Percentiles rank a stretch among this genome's conserved stretches.
These are phyloP conservation scores for Psittacula cyanocephala DNA, from an alignment of 2,113 vertebrate genomes.

Conservation along the genomic window DNA sequence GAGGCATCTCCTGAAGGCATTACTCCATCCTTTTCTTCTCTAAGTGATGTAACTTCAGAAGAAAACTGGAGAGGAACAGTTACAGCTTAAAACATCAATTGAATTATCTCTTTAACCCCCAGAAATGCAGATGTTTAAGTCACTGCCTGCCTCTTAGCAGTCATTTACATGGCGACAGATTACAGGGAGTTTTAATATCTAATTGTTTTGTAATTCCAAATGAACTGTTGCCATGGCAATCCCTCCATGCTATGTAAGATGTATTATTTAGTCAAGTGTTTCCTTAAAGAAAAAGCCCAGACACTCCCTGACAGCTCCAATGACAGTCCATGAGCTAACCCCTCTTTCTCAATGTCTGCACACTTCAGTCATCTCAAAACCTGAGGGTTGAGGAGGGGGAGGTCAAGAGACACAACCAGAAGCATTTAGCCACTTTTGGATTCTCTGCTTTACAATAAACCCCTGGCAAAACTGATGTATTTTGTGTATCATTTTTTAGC, in stretches of 20 bases:
- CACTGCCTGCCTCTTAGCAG: not conserved
- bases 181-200: not conserved
- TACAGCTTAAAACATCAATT: not conserved
- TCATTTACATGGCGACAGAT: not conserved
- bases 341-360: not conserved
- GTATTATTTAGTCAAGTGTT: not conserved
- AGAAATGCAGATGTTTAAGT: not conserved
- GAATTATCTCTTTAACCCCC: not conserved
- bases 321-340: not conserved
- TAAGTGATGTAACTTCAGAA: not conserved
- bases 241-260: not conserved
- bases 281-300: not conserved
- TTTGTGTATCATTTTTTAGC: not conserved
- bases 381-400: too few relatives aligned
- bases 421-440: not conserved
- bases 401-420: not conserved
- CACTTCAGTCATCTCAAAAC: fast-evolving
- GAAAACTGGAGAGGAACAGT: not conserved
- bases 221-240: constrained; percentile 45
- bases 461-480: fast-evolving
- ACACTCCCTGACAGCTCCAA: not conserved
- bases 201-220: constrained; percentile 5
- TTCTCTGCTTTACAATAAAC: not conserved
- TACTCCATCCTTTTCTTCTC: not conserved
- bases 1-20: not conserved